Percentiles rank a stretch among this genome's conserved stretches.
These are phyloP conservation scores for Allacma fusca DNA, from an alignment of 2,888 invertebrate species.

Conservation along the genomic window DNA sequence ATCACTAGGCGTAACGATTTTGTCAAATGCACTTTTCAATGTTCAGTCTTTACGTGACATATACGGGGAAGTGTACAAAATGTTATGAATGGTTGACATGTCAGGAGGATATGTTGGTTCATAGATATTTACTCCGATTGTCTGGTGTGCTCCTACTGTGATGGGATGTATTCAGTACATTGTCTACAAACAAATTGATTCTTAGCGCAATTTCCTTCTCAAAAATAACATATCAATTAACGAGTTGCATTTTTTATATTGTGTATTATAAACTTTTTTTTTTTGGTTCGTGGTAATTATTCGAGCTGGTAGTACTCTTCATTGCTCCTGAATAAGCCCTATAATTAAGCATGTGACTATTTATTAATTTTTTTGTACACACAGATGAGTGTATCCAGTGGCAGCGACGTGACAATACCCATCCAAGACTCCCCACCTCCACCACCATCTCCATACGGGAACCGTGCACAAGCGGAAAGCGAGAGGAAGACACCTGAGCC, in stretches of 20 bases:
- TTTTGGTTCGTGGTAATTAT: no score
- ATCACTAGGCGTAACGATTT: background rate
- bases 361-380: conserved; percentile 34
- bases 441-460: conserved; percentile 55
- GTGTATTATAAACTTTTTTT: no score
- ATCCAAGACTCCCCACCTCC: conserved; percentile 60
- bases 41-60: background rate
- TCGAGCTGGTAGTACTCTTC: no score
- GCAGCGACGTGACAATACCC: conserved; percentile 60
- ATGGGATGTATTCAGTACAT: background rate
- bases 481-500: conserved; percentile 24
- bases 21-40: background rate
- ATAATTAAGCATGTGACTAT: no score
- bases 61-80: no score
- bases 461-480: conserved; percentile 29
- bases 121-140: background rate
- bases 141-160: background rate
- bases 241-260: no score
- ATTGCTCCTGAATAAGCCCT: no score
- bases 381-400: conserved; percentile 60
- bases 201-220: background rate
- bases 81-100: background rate
- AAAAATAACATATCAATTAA: background rate
- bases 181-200: background rate
- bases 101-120: background rate